Percentiles rank a stretch among this genome's conserved stretches.
phyloP scores from a whole-genome alignment of 2,113 vertebrate genomes.

The Psittacula cyanocephala region DNA sequence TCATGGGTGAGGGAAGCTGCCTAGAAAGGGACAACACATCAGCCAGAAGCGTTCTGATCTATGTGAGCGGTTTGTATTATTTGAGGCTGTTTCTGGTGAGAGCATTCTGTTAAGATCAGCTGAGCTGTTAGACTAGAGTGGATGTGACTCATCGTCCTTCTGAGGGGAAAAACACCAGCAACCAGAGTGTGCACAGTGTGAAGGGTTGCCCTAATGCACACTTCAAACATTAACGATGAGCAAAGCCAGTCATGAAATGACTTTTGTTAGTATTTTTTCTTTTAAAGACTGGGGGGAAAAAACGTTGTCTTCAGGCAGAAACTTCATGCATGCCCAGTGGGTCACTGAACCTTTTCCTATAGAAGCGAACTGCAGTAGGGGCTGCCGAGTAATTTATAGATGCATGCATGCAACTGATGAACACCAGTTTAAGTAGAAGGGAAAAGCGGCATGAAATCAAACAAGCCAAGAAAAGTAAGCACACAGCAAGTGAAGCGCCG shows the following conservation, averaged over 20 bases:
- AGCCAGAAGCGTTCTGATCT: background rate
- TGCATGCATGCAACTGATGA: background rate
- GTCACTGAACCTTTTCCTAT: background rate
- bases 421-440: background rate
- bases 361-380: background rate
- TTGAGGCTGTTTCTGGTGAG: background rate
- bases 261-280: background rate
- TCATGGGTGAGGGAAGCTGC: background rate
- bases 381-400: background rate
- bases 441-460: background rate
- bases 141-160: background rate
- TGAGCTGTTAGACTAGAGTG: background rate
- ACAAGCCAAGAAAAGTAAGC: background rate
- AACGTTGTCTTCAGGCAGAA: background rate
- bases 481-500: background rate
- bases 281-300: background rate
- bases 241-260: background rate
- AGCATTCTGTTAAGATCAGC: conserved; percentile 18
- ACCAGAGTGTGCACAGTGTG: background rate
- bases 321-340: background rate
- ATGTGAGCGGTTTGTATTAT: background rate
- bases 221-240: background rate
- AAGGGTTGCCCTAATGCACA: background rate
- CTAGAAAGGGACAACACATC: background rate
- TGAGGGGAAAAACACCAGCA: background rate